phyloP scores from a whole-genome alignment of 2,797 vertebrate species.

The Clarias pachynema region DNA sequence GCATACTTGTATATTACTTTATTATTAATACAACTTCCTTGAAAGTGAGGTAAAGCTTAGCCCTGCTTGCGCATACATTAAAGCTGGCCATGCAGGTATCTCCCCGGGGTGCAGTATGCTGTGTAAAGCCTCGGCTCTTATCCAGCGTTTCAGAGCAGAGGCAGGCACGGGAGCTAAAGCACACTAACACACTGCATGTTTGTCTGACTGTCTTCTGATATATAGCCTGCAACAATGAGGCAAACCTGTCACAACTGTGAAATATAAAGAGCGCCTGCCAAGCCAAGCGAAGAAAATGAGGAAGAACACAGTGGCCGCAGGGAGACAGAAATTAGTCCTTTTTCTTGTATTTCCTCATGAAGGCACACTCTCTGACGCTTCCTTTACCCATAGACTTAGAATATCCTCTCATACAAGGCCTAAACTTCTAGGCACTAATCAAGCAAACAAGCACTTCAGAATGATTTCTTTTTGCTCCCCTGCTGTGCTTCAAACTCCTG shows the following conservation, averaged over 20 bases:
- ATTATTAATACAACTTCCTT: neutral
- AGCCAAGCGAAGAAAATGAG: conserved; percentile 20
- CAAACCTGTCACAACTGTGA: conserved; percentile 38
- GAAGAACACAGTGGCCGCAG: neutral
- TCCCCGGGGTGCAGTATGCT: neutral
- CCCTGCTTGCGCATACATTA: neutral
- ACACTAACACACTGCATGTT: conserved; percentile 9
- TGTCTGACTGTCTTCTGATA: conserved; percentile 14
- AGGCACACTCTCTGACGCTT: neutral
- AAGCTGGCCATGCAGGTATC: conserved; percentile 1
- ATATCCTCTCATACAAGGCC: neutral
- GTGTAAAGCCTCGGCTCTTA: conserved; percentile 7
- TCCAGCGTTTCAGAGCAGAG: neutral
- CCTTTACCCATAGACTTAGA: neutral
- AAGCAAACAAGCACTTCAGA: conserved; percentile 23
- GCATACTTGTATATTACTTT: no score
- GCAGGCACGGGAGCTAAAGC: neutral
- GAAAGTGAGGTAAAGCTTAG: neutral
- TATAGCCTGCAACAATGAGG: conserved; percentile 21
- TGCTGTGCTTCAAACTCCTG: conserved; percentile 34
- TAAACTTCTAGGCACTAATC: conserved; percentile 6
- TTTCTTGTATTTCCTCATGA: conserved; percentile 1
- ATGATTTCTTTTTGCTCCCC: conserved; percentile 17
- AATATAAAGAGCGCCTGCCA: conserved; percentile 1
- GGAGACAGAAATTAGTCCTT: conserved; percentile 4